Evolutionary conservation across 1,140 invertebrate species (phyloP), one percentile per base, ranked within the genome.

Genomic region (Pectinophora gossypiella): DNA sequence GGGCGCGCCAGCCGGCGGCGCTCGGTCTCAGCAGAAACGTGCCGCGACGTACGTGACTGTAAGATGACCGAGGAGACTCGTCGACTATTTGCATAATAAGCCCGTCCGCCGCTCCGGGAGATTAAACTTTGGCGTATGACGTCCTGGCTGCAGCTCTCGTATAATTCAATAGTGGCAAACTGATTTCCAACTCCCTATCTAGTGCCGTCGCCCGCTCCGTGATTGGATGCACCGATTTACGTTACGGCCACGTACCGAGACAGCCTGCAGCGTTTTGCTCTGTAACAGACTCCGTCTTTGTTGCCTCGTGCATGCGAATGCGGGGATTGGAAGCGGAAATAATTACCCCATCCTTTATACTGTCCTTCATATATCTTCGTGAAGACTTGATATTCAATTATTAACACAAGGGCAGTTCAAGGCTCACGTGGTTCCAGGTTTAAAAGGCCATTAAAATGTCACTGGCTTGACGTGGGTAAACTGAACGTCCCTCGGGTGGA

Each of bases 151-250:
- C 76, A 72, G 76, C 68, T 68, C 71, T 65, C 67, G 61, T 80
- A 80, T 85, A 85, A 85, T 82, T 85, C 75, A 85, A 85, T 85
- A 85, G 75, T 76, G 76, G 76, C 75, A 74, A 83, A 80, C 75
- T 81, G 76, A 83, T 76, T 83, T 68, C 67, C 56, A 72, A 82
- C 57, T 79, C 61, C 48, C 54, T 59, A 65, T 68, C 61, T 49
- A 54, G 56, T 59, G 44, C 57, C 58, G 59, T 51, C 63, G 51
- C 49, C 36, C 40, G 58, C 51, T 43, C 27, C 60, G 68, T 77
- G 76, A 80, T 80, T 76, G 73, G 72, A 67, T 64, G 68, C 61
- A 64, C 61, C 66, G 75, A 78, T 75, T 73, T 65, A 52, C 64
- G 68, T 68, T 60, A 57, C 54, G 32, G 49, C 56, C 51, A 51